These are phyloP conservation scores for Laticauda colubrina DNA, from an alignment of 2,113 vertebrate genomes.

Conservation along the genomic window DNA sequence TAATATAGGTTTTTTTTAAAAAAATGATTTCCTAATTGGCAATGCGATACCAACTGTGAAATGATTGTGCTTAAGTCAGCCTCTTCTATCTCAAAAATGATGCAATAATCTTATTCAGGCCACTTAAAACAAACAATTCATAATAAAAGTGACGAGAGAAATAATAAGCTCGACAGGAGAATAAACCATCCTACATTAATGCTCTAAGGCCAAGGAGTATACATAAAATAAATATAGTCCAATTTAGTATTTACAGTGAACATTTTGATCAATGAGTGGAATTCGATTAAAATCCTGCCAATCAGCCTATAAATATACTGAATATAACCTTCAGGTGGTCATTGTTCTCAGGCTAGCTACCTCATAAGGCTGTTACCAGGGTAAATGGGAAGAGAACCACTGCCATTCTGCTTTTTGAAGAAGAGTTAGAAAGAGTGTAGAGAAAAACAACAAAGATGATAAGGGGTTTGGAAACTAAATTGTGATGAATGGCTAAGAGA, in stretches of 20 bases:
- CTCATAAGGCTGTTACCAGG: not conserved
- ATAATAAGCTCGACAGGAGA: not conserved
- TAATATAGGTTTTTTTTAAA: not conserved
- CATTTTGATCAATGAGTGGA: not conserved
- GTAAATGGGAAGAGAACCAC: not conserved
- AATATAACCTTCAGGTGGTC: not conserved
- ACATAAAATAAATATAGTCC: not conserved
- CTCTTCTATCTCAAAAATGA: conserved; percentile 31
- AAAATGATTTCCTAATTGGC: not conserved
- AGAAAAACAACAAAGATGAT: too few species aligned
- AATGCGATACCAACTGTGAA: not conserved
- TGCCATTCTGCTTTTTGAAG: not conserved
- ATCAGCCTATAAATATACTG: not conserved
- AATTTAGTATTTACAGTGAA: not conserved
- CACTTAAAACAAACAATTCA: not conserved
- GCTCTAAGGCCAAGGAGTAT: not conserved
- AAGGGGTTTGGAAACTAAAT: too few species aligned
- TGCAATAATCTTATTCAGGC: not conserved
- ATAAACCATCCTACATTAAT: not conserved
- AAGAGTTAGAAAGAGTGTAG: not conserved
- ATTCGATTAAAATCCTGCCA: not conserved
- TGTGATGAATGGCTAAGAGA: too few species aligned
- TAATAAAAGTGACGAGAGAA: not conserved
- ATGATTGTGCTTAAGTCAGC: conserved; percentile 14
- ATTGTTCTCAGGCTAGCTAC: not conserved